Percentiles rank a stretch among this genome's conserved stretches.
phyloP scores from a whole-genome alignment of 1,140 invertebrate species.

The Hypothenemus hampei region DNA sequence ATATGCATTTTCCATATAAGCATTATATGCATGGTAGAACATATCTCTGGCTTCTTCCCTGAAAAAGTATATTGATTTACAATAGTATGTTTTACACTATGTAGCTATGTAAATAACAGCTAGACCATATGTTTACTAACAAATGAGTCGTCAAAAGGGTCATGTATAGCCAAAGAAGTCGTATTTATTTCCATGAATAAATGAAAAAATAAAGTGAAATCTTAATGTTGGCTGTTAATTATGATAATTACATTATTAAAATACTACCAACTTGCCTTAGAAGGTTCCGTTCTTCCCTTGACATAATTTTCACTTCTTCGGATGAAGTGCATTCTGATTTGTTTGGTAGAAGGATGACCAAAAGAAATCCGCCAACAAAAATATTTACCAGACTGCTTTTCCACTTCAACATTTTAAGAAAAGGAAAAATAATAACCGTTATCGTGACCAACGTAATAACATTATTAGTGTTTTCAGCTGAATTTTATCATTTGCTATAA shows the following conservation, averaged over 20 bases:
- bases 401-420: conserved; percentile 24
- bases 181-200: too few species aligned
- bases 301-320: conserved; percentile 30
- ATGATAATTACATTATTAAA: too few species aligned
- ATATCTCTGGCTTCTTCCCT: conserved; percentile 86
- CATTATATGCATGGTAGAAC: conserved; percentile 97
- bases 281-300: conserved; percentile 24
- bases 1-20: conserved; percentile 96
- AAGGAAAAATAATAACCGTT: conserved; percentile 26
- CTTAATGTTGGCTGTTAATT: too few species aligned
- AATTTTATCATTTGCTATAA: not conserved
- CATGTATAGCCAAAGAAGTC: too few species aligned
- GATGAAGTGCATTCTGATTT: conserved; percentile 21
- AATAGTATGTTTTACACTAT: not conserved
- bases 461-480: conserved; percentile 27
- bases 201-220: too few species aligned
- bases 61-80: too few species aligned
- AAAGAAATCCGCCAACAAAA: conserved; percentile 17
- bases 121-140: too few species aligned
- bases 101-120: not conserved
- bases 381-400: conserved; percentile 12
- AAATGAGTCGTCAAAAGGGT: too few species aligned
- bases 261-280: conserved; percentile 34
- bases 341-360: conserved; percentile 12
- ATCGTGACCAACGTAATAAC: conserved; percentile 27